phyloP scores from a whole-genome alignment of 1,140 invertebrate genomes.

The Riptortus pedestris region DNA sequence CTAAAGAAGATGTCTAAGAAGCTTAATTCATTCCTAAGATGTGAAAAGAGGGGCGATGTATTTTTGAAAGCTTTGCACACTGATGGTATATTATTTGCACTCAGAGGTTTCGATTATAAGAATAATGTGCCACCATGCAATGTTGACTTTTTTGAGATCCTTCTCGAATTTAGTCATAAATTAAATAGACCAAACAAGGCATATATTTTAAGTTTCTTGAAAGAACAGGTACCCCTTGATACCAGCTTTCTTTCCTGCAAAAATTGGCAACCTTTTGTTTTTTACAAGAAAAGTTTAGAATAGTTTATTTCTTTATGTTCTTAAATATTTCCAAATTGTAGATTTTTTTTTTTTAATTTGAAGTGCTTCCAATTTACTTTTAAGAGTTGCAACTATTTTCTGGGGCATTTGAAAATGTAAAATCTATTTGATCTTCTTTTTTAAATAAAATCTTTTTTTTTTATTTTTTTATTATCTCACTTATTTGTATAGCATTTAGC shows the following conservation, averaged over 20 bases:
- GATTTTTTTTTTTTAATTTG: too few relatives aligned
- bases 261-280: background rate
- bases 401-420: too few relatives aligned
- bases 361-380: too few relatives aligned
- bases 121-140: background rate
- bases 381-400: too few relatives aligned
- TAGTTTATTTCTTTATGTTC: too few relatives aligned
- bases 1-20: background rate
- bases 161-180: background rate
- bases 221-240: background rate
- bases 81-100: conserved; percentile 1
- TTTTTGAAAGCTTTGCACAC: background rate
- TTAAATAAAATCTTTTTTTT: too few relatives aligned
- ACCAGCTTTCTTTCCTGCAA: background rate
- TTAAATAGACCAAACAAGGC: background rate
- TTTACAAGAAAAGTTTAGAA: background rate
- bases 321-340: too few relatives aligned
- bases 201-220: background rate
- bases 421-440: too few relatives aligned
- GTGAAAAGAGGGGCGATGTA: background rate
- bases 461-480: too few relatives aligned
- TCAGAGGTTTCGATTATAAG: background rate
- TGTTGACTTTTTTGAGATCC: background rate
- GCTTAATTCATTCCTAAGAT: background rate
- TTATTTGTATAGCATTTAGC: too few relatives aligned